Evolutionary conservation across 2,888 invertebrate species (phyloP).

Genomic region (Mimas tiliae): DNA sequence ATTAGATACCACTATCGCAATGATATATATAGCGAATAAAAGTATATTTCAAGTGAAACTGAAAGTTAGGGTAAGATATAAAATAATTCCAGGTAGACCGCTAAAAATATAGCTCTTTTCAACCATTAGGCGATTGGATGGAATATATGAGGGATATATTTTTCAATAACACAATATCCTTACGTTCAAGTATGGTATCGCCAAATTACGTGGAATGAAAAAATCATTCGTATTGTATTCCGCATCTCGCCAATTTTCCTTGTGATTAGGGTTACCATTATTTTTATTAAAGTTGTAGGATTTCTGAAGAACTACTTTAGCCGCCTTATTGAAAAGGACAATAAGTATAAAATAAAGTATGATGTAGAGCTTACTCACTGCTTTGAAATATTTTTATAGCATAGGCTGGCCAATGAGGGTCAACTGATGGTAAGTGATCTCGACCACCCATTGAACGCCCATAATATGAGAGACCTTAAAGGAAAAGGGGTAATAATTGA

Average conservation of each 20-base stretch:
- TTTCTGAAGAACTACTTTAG: not conserved
- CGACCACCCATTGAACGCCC: too few species aligned
- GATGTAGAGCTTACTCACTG: too few species aligned
- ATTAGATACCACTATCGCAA: constrained; percentile 2
- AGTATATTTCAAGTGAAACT: constrained; percentile 1
- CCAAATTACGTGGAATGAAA: constrained; percentile 35
- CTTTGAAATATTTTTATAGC: too few species aligned
- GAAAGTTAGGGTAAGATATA: constrained; percentile 2
- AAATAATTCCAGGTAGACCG: constrained; percentile 6
- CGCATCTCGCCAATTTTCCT: constrained; percentile 33
- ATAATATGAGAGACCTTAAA: too few species aligned
- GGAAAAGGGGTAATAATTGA: too few species aligned
- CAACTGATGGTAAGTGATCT: too few species aligned
- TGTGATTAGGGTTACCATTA: constrained; percentile 26
- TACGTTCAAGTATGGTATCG: constrained; percentile 30
- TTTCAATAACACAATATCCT: constrained; percentile 32
- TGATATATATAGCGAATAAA: not conserved
- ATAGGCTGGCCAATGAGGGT: too few species aligned
- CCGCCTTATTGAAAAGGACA: too few species aligned
- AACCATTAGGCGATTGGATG: constrained; percentile 33
- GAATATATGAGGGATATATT: constrained; percentile 35
- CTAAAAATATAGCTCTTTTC: not conserved
- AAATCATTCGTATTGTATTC: constrained; percentile 32
- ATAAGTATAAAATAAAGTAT: too few species aligned
- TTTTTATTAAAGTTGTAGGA: not conserved